Conservation (phyloP, 2,797 vertebrate species). For the Thaleichthys pacificus region DNA sequence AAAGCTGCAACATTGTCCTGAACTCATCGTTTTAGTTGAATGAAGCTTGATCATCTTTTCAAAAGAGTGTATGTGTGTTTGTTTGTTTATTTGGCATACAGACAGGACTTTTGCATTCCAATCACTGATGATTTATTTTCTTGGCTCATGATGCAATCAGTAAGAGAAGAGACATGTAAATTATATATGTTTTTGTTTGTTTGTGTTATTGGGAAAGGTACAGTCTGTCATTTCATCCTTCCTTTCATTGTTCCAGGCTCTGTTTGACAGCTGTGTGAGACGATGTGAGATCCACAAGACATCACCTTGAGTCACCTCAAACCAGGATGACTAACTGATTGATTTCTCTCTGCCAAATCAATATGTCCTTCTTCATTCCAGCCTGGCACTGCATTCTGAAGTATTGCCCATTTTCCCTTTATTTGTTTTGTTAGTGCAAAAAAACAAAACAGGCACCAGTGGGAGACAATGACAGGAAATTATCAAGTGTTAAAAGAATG, state of each 20-base stretch:
- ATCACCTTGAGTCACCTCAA: constrained; percentile 62
- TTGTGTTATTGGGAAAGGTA: not conserved
- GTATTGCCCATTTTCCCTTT: constrained; percentile 33
- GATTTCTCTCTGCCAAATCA: constrained; percentile 61
- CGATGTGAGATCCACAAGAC: constrained; percentile 43
- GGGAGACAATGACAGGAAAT: not conserved
- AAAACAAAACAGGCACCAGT: not conserved
- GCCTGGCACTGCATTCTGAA: constrained; percentile 31
- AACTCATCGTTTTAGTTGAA: too few relatives aligned
- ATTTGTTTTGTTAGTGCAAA: constrained; percentile 37
- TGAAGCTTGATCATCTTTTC: not conserved
- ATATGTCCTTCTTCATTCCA: constrained; percentile 55
- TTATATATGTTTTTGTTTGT: not conserved
- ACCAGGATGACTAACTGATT: constrained; percentile 56
- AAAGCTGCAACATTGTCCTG: too few relatives aligned
- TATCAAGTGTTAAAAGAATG: not conserved
- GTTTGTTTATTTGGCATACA: not conserved
- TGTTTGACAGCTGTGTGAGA: constrained; percentile 36
- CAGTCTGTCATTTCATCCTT: constrained; percentile 14
- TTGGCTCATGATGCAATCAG: not conserved
- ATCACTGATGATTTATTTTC: not conserved
- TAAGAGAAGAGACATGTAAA: not conserved
- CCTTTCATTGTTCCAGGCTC: constrained; percentile 17
- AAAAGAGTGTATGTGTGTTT: not conserved
- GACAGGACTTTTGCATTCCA: not conserved